A percentile compares a stretch with the other conserved stretches of the same genome.
Conservation (phyloP, 2,888 invertebrate genomes). For the Syrista parreyssii region DNA sequence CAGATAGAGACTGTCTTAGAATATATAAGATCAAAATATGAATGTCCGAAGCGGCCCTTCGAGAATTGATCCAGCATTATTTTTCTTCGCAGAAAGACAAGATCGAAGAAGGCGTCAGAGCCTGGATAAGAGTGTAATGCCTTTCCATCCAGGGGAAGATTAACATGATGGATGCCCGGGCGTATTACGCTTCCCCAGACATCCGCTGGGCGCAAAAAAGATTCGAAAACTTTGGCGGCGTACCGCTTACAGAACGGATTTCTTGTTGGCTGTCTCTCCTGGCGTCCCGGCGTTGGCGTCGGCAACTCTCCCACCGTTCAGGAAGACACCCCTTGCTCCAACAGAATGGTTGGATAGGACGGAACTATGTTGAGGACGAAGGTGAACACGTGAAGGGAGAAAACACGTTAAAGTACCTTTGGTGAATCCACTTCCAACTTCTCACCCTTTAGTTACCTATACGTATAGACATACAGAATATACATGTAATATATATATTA, state of each 20-base stretch:
- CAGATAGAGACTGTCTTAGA: neutral
- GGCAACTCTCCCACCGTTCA: neutral
- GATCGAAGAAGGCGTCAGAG: neutral
- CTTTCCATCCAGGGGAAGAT: neutral
- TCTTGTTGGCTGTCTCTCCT: constrained; percentile 1
- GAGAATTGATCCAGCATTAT: neutral
- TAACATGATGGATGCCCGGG: constrained; percentile 3
- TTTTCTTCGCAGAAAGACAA: neutral
- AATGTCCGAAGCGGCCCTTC: neutral
- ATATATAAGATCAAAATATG: neutral
- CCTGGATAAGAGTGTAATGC: constrained; percentile 1
- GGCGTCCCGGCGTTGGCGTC: neutral
- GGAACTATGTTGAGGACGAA: neutral
- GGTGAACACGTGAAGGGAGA: neutral
- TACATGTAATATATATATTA: neutral
- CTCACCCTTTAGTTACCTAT: neutral
- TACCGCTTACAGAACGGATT: constrained; percentile 1
- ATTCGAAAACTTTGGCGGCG: constrained; percentile 1
- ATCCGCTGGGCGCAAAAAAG: constrained; percentile 4
- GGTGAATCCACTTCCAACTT: neutral
- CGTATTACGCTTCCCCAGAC: neutral
- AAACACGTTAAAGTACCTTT: neutral
- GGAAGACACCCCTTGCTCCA: neutral
- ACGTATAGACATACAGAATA: neutral
- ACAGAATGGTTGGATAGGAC: neutral